Percentiles rank a stretch among this genome's conserved stretches.
Conservation (phyloP, 2,888 invertebrate species). For the Sussaba pulchella region DNA sequence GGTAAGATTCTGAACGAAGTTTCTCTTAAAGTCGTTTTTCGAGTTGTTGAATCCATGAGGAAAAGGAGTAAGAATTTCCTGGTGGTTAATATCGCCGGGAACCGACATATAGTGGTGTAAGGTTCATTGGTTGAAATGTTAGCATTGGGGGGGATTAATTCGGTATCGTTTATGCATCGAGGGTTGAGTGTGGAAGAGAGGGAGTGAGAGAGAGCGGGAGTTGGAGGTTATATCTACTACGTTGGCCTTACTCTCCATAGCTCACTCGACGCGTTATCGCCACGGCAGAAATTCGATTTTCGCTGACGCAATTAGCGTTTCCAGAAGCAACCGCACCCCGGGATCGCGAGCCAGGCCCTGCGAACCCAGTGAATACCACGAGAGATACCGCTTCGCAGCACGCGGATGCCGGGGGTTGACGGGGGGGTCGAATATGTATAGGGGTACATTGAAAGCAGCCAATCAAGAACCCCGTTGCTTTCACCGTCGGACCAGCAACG, state of each 20-base stretch:
- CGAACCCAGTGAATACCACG: constrained; percentile 49
- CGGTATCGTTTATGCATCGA: constrained; percentile 44
- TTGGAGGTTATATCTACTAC: constrained; percentile 34
- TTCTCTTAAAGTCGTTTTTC: neutral
- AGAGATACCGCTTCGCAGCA: constrained; percentile 31
- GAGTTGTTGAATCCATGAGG: neutral
- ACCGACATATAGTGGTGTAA: neutral
- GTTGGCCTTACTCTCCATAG: constrained; percentile 14
- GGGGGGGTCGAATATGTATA: constrained; percentile 38
- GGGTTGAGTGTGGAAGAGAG: constrained; percentile 5
- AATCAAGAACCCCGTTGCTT: constrained; percentile 58
- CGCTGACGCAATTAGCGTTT: constrained; percentile 66
- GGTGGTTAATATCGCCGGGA: neutral
- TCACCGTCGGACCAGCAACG: constrained; percentile 25
- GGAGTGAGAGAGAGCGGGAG: constrained; percentile 36
- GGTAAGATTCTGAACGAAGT: neutral
- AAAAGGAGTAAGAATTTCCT: neutral
- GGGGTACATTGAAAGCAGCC: constrained; percentile 64
- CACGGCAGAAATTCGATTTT: constrained; percentile 64
- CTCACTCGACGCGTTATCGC: constrained; percentile 56
- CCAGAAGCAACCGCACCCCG: constrained; percentile 51
- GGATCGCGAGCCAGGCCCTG: constrained; percentile 41
- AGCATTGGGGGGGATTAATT: constrained; percentile 26
- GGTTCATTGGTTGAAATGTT: constrained; percentile 23
- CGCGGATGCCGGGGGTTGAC: neutral